These are phyloP conservation scores for Cydia fagiglandana DNA, from an alignment of 1,140 invertebrate species.

Conservation along the genomic window DNA sequence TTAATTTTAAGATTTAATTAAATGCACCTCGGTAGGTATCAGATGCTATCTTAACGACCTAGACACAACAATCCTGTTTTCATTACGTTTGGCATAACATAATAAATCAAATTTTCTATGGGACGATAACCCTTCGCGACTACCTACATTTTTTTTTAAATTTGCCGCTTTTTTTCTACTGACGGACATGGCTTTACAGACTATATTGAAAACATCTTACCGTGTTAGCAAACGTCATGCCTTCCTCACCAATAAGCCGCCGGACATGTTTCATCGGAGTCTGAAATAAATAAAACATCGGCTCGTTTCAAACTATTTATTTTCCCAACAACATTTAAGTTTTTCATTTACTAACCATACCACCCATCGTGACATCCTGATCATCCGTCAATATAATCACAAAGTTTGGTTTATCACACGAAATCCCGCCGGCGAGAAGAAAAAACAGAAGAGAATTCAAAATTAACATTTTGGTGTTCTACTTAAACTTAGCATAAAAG, in stretches of 20 bases:
- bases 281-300: slow-evolving; percentile 80
- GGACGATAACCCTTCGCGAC: too few species aligned
- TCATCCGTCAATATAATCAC: slow-evolving; percentile 92
- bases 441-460: slow-evolving; percentile 57
- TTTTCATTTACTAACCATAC: slow-evolving; percentile 82
- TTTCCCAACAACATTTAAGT: slow-evolving; percentile 41
- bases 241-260: slow-evolving; percentile 82
- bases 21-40: too few species aligned
- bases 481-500: slow-evolving; percentile 36
- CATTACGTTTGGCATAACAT: not conserved
- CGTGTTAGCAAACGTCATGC: slow-evolving; percentile 86
- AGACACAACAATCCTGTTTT: slow-evolving; percentile 33
- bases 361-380: slow-evolving; percentile 88
- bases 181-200: too few species aligned
- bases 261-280: slow-evolving; percentile 83
- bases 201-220: slow-evolving; percentile 77
- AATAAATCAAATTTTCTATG: too few species aligned
- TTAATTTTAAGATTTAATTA: too few species aligned
- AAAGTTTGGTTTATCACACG: slow-evolving; percentile 83
- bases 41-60: not conserved
- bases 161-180: too few species aligned
- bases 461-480: slow-evolving; percentile 52
- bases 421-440: slow-evolving; percentile 42
- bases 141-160: too few species aligned
- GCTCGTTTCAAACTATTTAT: slow-evolving; percentile 59